A percentile compares a stretch with the other conserved stretches of the same genome.
Conservation (phyloP, 2,888 invertebrate genomes). For the Nomada fabriciana region DNA sequence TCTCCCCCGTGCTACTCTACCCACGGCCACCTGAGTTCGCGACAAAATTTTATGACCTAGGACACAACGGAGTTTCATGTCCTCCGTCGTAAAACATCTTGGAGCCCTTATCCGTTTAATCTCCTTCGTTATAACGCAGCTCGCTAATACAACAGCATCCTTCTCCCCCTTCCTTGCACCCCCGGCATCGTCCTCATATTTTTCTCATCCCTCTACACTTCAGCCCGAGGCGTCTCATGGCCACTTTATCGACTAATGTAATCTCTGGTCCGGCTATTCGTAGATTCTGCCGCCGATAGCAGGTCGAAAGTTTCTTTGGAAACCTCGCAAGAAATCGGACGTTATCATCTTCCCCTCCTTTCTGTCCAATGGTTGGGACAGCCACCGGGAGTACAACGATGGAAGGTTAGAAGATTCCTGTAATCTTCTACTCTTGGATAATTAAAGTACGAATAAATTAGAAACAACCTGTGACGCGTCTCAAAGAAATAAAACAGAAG, state of each 20-base stretch:
- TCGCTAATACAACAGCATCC: constrained; percentile 67
- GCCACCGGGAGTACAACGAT: neutral
- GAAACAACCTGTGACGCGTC: too few species aligned
- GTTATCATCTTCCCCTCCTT: neutral
- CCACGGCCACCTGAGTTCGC: constrained; percentile 26
- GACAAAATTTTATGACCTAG: constrained; percentile 69
- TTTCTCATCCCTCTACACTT: constrained; percentile 39
- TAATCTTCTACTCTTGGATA: too few species aligned
- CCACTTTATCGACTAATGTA: constrained; percentile 64
- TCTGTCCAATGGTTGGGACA: neutral
- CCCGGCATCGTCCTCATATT: neutral
- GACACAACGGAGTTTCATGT: constrained; percentile 59
- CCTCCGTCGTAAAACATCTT: constrained; percentile 65
- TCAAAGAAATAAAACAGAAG: too few species aligned
- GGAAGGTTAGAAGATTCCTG: neutral
- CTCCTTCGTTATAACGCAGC: constrained; percentile 66
- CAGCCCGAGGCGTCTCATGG: constrained; percentile 55
- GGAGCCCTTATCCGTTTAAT: constrained; percentile 67
- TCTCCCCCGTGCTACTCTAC: too few species aligned
- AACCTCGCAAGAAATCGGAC: constrained; percentile 47
- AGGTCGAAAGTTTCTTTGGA: constrained; percentile 61
- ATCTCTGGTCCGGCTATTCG: constrained; percentile 66
- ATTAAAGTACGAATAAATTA: too few species aligned
- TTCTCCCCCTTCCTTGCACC: too few species aligned
- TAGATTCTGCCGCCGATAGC: constrained; percentile 66